These are phyloP conservation scores for Sebastes minor DNA, from an alignment of 2,797 vertebrate species.

Conservation along the genomic window DNA sequence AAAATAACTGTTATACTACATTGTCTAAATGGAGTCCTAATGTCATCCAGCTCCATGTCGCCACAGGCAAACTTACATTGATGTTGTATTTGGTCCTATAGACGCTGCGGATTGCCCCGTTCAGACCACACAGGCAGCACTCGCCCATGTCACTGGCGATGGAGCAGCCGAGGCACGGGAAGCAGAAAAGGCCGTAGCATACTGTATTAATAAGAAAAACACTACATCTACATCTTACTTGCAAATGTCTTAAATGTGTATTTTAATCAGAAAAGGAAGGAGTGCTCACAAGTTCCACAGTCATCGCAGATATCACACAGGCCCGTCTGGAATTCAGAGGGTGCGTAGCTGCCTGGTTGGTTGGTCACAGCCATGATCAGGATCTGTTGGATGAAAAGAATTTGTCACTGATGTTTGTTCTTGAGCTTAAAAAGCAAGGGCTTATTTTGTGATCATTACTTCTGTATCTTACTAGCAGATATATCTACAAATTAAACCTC, in stretches of 20 bases:
- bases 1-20: background rate
- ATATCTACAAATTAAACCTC: background rate
- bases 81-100: conserved; percentile 89
- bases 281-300: conserved; percentile 81
- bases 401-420: background rate
- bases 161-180: conserved; percentile 69
- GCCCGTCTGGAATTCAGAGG: conserved; percentile 79
- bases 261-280: background rate
- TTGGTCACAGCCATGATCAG: conserved; percentile 70
- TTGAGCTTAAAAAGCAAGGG: background rate
- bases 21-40: background rate
- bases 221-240: background rate
- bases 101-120: conserved; percentile 81
- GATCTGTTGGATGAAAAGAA: conserved; percentile 1
- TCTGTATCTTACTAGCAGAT: background rate
- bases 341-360: conserved; percentile 67
- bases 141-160: conserved; percentile 85
- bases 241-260: background rate
- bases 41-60: background rate
- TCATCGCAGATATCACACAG: conserved; percentile 77
- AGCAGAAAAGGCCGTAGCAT: conserved; percentile 76
- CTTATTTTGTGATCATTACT: background rate
- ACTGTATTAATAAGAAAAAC: conserved; percentile 57
- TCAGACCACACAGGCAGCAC: conserved; percentile 83
- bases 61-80: conserved; percentile 66